Conservation (phyloP, 2,888 invertebrate genomes). For the Mythimna albipuncta region DNA sequence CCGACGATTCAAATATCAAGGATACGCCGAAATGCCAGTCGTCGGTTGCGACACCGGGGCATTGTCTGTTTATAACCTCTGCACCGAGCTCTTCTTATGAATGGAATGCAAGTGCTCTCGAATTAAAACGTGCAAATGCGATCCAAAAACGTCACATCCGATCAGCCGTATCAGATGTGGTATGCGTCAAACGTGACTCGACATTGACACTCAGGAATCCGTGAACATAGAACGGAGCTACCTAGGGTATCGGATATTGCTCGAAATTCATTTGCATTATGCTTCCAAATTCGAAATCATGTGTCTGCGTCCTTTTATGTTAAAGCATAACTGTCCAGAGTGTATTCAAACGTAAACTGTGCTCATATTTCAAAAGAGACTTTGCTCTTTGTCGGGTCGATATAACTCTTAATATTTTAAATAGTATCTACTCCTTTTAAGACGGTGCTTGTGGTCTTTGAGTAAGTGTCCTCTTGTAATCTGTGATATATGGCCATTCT, state of each 20-base stretch:
- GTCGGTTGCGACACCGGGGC: conserved; percentile 77
- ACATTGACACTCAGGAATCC: conserved; percentile 54
- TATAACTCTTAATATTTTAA: conserved; percentile 66
- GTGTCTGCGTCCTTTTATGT: conserved; percentile 40
- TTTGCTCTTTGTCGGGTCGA: conserved; percentile 55
- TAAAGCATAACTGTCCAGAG: conserved; percentile 40
- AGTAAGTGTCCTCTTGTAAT: conserved; percentile 72
- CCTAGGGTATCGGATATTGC: conserved; percentile 24
- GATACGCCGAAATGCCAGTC: conserved; percentile 87
- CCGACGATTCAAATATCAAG: conserved; percentile 88
- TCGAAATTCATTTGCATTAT: conserved; percentile 46
- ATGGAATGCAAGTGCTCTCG: conserved; percentile 62
- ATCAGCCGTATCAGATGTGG: conserved; percentile 50
- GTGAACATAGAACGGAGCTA: conserved; percentile 39
- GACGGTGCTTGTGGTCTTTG: conserved; percentile 68
- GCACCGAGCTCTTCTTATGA: conserved; percentile 68
- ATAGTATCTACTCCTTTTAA: conserved; percentile 69
- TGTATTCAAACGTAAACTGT: conserved; percentile 56
- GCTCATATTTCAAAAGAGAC: conserved; percentile 65
- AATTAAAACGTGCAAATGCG: conserved; percentile 63
- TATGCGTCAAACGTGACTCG: conserved; percentile 63
- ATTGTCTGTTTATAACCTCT: conserved; percentile 79
- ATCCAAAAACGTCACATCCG: conserved; percentile 67
- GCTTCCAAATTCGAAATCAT: conserved; percentile 38
- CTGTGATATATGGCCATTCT: conserved; percentile 71